phyloP scores from a whole-genome alignment of 2,113 vertebrate species.

The Eulemur macaco region DNA sequence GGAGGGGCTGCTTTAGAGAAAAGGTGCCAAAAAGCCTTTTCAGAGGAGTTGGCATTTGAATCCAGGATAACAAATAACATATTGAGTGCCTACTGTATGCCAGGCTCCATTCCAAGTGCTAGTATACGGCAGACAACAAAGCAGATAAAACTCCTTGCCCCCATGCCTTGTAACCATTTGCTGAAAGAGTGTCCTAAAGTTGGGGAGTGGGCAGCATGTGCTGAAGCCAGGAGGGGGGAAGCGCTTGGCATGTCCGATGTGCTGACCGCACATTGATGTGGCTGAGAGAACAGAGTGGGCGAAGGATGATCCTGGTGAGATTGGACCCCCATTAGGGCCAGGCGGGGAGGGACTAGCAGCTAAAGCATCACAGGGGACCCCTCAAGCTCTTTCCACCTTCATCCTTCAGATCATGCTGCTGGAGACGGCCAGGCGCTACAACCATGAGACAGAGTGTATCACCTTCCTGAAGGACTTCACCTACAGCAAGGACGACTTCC shows the following conservation, averaged over 20 bases:
- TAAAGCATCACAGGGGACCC: too few species aligned
- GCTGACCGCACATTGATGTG: background rate
- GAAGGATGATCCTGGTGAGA: background rate
- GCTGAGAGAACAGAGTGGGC: background rate
- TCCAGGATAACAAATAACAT: background rate
- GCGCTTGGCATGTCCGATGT: rapidly evolving
- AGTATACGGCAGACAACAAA: rapidly evolving
- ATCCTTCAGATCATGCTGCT: slow-evolving; percentile 82
- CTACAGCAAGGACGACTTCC: slow-evolving; percentile 86
- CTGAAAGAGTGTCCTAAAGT: background rate
- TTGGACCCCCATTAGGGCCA: rapidly evolving
- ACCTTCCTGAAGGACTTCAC: slow-evolving; percentile 86
- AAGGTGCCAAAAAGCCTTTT: background rate
- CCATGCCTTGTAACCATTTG: rapidly evolving
- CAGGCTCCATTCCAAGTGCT: background rate
- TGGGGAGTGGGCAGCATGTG: rapidly evolving
- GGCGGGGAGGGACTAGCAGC: background rate
- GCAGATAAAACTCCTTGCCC: background rate
- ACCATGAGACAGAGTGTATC: slow-evolving; percentile 84
- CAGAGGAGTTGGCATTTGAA: background rate
- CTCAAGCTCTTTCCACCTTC: background rate
- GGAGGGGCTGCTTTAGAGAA: background rate
- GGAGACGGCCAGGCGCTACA: slow-evolving; percentile 84
- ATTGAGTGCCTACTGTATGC: background rate
- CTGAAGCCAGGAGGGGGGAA: too few species aligned